A percentile compares a stretch with the other conserved stretches of the same genome.
Conservation (phyloP, 2,113 vertebrate genomes). For the Circaetus gallicus region DNA sequence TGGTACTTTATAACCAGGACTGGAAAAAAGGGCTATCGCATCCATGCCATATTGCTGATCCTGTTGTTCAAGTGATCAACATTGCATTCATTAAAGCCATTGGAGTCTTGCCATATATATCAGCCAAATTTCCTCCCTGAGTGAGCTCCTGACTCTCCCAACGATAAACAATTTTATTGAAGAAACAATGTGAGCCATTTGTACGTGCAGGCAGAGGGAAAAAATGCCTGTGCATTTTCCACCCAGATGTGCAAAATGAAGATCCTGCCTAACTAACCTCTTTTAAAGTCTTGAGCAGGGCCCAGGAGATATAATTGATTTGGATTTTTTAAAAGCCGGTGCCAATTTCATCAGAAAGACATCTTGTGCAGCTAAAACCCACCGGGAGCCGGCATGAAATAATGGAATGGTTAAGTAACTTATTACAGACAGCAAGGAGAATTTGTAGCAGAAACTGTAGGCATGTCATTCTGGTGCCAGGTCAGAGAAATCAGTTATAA, state of each 20-base stretch:
- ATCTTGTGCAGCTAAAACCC: slow-evolving; percentile 36
- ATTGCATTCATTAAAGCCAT: slow-evolving; percentile 31
- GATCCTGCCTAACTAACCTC: slow-evolving; percentile 8
- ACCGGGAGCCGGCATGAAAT: background rate
- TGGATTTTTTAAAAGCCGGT: slow-evolving; percentile 29
- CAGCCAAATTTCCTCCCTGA: slow-evolving; percentile 17
- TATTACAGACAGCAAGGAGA: slow-evolving; percentile 44
- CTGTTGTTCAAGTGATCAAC: slow-evolving; percentile 50
- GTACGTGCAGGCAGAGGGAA: background rate
- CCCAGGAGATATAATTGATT: slow-evolving; percentile 32
- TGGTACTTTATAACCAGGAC: background rate
- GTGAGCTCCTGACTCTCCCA: background rate
- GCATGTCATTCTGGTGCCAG: slow-evolving; percentile 43
- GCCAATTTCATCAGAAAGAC: slow-evolving; percentile 30
- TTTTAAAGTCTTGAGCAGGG: background rate
- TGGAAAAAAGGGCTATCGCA: slow-evolving; percentile 6
- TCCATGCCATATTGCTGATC: slow-evolving; percentile 44
- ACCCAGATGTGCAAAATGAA: background rate
- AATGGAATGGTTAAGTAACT: slow-evolving; percentile 64
- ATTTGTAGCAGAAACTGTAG: slow-evolving; percentile 36
- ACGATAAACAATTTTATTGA: background rate
- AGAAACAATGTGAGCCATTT: background rate
- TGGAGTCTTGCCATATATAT: slow-evolving; percentile 43
- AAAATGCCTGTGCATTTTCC: background rate
- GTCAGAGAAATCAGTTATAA: background rate